These are phyloP conservation scores for Tetragnatha versicolor DNA, from an alignment of 1,140 invertebrate species.

Conservation along the genomic window DNA sequence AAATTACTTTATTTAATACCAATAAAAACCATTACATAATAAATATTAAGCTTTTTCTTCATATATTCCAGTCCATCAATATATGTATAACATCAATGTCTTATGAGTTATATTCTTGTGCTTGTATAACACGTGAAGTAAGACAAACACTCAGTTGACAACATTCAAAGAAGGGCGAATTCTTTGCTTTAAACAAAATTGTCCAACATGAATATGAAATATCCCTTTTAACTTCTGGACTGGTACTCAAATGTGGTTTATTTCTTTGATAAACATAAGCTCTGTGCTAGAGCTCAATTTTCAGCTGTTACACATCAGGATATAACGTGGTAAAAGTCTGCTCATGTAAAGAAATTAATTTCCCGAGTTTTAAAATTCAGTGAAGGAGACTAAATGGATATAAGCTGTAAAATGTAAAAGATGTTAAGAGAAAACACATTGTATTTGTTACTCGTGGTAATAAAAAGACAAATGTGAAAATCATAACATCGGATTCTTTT, in stretches of 20 bases:
- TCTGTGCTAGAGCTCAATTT: neutral
- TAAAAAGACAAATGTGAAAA: no score
- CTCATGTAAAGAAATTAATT: no score
- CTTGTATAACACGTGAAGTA: slow-evolving; percentile 11
- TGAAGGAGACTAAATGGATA: no score
- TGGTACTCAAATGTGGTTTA: neutral
- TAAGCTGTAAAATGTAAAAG: no score
- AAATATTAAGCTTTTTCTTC: slow-evolving; percentile 22
- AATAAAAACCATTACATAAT: slow-evolving; percentile 50
- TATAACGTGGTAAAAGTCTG: no score
- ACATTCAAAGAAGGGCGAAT: neutral
- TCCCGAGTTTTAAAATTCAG: no score
- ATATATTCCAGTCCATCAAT: neutral
- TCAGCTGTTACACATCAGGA: neutral
- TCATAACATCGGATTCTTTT: no score
- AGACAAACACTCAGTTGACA: slow-evolving; percentile 19
- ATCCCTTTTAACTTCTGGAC: neutral
- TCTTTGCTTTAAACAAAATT: neutral
- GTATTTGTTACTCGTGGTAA: no score
- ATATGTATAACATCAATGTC: slow-evolving; percentile 30
- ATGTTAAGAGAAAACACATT: no score
- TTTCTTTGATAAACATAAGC: neutral
- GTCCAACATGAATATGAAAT: neutral
- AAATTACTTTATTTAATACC: slow-evolving; percentile 45
- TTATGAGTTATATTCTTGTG: slow-evolving; percentile 8